Base-by-base conservation (phyloP, 2,888 invertebrate genomes). In the Allacma fusca region DNA sequence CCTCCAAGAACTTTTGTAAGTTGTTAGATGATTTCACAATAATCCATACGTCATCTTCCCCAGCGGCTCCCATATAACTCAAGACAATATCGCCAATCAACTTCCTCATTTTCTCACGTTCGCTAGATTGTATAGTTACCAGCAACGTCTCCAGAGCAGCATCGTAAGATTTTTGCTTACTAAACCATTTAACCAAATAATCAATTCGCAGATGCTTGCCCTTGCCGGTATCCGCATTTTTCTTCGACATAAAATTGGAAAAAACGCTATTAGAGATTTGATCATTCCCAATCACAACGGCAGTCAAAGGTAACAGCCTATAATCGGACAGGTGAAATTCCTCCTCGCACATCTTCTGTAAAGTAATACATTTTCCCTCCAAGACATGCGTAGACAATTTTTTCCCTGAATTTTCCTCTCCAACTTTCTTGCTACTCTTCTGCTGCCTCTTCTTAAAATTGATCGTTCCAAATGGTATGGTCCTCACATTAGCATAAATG, bases 211-310 rank as follows among this genome's bases (percentile, higher is more conserved):
- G 89, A 85, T 94, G 92, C 79, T 91, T 91, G 1, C 90, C 89
- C 85, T 90, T 91, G 65, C 88, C 88, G 44, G 79, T 84, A 23
- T 87, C 88, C 78, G 87, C 88, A 80, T 87, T 88, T 84, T 90
- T 90, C 85, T 90, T 91, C 19, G 7, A 86, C 85, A 92, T 93
- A 86, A 96, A 95, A 81, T 91, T 90, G 1, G 88, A 88, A 85
- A 96, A 95, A 0, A 90, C 88, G 2, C 87, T 88, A 78, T 89
- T 89, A 57, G 91, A 89, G 12, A 96, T 91, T 87, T 93, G 96
- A 87, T 97, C 97, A 88, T 97, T 97, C 0, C 97, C 97, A 9
- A 96, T 87, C 44, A 97, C 86, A 0, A 93, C 92, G 1, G 95
- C 94, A 80, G 95, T 89, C 26, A 97, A 86, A 0, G 96, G 95